These are phyloP conservation scores for Rhea pennata DNA, from an alignment of 2,113 vertebrate species.

Conservation along the genomic window DNA sequence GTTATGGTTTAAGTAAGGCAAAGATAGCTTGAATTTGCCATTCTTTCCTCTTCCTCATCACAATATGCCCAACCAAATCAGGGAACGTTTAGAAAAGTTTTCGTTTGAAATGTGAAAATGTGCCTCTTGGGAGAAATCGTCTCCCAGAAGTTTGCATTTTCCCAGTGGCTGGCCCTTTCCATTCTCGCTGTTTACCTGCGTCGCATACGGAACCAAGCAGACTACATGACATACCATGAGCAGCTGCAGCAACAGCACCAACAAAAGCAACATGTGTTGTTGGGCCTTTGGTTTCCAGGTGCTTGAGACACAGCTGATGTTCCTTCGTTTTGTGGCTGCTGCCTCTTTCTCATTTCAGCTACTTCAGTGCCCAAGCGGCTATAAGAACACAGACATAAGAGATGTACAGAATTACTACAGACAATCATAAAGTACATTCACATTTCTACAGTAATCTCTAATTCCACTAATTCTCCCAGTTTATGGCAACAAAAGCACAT, in stretches of 20 bases:
- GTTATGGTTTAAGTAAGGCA: not conserved
- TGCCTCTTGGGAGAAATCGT: not conserved
- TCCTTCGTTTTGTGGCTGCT: constrained; percentile 84
- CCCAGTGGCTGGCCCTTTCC: not conserved
- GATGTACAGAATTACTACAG: constrained; percentile 25
- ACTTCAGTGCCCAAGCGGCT: constrained; percentile 71
- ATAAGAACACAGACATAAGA: constrained; percentile 70
- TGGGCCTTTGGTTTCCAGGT: constrained; percentile 83
- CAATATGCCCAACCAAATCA: not conserved
- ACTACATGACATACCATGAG: constrained; percentile 81
- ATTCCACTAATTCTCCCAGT: not conserved
- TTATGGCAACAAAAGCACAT: not conserved
- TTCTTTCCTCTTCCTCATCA: not conserved
- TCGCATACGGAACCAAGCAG: not conserved
- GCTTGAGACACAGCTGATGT: constrained; percentile 78
- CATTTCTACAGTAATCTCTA: constrained; percentile 34
- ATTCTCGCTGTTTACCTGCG: not conserved
- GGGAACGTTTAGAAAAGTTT: not conserved
- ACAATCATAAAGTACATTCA: constrained; percentile 1
- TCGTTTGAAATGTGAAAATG: not conserved
- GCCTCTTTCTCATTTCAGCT: constrained; percentile 85
- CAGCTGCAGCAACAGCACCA: constrained; percentile 89
- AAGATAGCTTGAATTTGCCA: constrained; percentile 31
- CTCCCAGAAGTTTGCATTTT: not conserved
- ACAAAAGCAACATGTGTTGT: constrained; percentile 86